Conservation (phyloP, 1,140 invertebrate genomes). For the Schlechtendalia chinensis region DNA sequence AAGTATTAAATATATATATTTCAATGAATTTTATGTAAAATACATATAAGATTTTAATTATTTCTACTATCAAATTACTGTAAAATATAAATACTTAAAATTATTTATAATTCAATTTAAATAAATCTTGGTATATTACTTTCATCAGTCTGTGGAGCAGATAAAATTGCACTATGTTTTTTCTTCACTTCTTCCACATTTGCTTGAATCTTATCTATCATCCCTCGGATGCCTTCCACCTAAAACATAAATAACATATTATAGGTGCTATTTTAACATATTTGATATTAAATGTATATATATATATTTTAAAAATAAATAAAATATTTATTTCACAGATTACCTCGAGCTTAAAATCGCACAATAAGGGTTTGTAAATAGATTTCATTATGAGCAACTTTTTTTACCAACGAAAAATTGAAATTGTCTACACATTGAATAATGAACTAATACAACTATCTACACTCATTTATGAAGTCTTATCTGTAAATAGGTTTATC, state of each 20-base stretch:
- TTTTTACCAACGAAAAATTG: neutral
- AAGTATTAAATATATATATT: too few relatives aligned
- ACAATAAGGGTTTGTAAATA: slow-evolving; percentile 32
- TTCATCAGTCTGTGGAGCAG: slow-evolving; percentile 97
- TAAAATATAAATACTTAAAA: slow-evolving; percentile 17
- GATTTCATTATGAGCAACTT: neutral
- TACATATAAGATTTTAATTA: too few relatives aligned
- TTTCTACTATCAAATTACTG: too few relatives aligned
- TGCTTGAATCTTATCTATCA: slow-evolving; percentile 98
- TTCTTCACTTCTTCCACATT: slow-evolving; percentile 99
- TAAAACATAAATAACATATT: slow-evolving; percentile 55
- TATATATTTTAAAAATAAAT: neutral
- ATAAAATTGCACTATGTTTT: slow-evolving; percentile 97
- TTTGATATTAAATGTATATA: too few relatives aligned
- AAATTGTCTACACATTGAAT: neutral
- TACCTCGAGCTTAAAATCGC: slow-evolving; percentile 36
- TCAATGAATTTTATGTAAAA: too few relatives aligned
- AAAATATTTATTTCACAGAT: neutral
- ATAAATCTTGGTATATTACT: slow-evolving; percentile 65
- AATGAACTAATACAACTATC: slow-evolving; percentile 21
- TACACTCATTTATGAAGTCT: neutral
- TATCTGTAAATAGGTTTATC: slow-evolving; percentile 36
- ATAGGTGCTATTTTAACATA: neutral
- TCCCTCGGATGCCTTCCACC: slow-evolving; percentile 98
- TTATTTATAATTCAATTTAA: slow-evolving; percentile 56